Evolutionary conservation across 2,113 vertebrate species (phyloP), one percentile per base, ranked within the genome.

Genomic region (Anthoscopus minutus): DNA sequence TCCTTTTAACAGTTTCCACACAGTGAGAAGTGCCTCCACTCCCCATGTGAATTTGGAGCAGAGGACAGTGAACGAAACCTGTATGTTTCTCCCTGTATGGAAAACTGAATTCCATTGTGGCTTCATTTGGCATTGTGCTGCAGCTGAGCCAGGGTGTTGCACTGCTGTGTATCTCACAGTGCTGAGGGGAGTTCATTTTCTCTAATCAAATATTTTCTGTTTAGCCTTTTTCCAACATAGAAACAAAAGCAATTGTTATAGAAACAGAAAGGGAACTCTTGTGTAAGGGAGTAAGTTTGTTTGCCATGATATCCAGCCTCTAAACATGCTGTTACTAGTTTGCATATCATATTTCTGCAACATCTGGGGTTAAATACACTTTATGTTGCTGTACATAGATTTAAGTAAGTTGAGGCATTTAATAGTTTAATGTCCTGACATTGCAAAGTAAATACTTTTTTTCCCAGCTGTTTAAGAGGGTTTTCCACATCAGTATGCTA

Each of bases 1-100:
- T 95, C 53, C 53, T 78, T 21, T 74, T 92, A 94, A 95, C 90
- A 92, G 86, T 92, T 96, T 93, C 82, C 90, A 45, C 92, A 88
- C 69, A 95, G 85, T 92, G 92, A 83, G 90, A 96, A 88, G 28
- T 78, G 88, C 51, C 18, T 96, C 2, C 56, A 92, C 82, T 90
- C 90, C 51, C 57, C 30, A 57, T 31, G 61, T 42, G 53, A 84
- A 40, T 90, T 78, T 78, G 54, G 44, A 48, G 85, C 0, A 0
- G 70, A 93, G 92, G 88, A 76, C 61, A 86, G 64, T 61, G 79
- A 96, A 53, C 40, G 88, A 88, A 83, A 62, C 10, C 6, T 19
- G 27, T 33, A 10, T 30, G 38, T 44, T 62, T 60, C 76, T 60
- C 40, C 56, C 88, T 81, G 6, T 70, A 45, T 33, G 40, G 86